Evolutionary conservation across 2,113 vertebrate genomes (phyloP).

Genomic region (Chlamydotis undulata): DNA sequence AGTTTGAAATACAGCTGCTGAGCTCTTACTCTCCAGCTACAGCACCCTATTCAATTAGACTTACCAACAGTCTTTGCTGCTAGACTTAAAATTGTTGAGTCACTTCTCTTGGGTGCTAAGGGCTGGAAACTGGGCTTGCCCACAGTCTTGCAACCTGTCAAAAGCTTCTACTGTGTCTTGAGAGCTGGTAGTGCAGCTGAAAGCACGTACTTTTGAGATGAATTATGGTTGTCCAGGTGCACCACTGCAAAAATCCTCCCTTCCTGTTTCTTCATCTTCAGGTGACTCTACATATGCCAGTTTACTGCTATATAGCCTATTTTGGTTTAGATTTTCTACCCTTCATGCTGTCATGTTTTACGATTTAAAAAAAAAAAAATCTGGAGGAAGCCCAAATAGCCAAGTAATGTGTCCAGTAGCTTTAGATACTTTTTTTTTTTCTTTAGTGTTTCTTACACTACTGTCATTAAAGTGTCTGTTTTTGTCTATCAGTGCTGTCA

Average conservation of each 20-base stretch:
- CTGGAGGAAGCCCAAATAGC: neutral
- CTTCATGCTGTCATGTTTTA: neutral
- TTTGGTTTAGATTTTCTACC: neutral
- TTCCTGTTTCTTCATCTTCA: neutral
- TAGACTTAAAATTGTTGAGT: neutral
- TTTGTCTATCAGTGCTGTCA: neutral
- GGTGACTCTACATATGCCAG: neutral
- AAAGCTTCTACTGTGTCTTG: neutral
- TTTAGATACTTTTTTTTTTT: neutral
- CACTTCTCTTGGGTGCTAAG: neutral
- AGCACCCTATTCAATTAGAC: neutral
- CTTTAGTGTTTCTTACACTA: neutral
- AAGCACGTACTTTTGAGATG: neutral
- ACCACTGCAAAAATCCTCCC: neutral
- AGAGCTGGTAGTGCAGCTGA: neutral
- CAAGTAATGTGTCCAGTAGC: neutral
- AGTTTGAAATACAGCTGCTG: neutral
- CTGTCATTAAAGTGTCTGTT: neutral
- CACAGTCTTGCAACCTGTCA: neutral
- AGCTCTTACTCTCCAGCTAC: neutral
- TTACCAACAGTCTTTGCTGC: neutral
- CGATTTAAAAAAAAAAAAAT: neutral
- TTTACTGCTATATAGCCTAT: neutral
- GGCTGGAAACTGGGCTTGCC: neutral
- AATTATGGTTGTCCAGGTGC: neutral